phyloP scores from a whole-genome alignment of 2,113 vertebrate genomes.

The Microcebus murinus region DNA sequence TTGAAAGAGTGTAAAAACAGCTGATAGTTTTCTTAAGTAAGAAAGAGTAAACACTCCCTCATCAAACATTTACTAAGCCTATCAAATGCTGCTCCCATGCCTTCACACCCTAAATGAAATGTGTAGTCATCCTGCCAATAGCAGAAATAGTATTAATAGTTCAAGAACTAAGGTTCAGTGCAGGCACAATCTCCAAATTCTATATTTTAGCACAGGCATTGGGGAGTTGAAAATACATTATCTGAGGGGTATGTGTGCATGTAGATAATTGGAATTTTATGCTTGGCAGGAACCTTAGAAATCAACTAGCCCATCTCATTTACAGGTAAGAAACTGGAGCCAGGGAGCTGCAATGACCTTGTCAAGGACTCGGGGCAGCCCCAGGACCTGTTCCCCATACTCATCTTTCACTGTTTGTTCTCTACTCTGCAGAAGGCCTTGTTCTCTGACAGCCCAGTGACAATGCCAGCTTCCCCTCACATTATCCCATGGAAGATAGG shows the following conservation, averaged over 20 bases:
- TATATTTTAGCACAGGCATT: background rate
- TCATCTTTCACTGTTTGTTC: background rate
- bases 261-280: background rate
- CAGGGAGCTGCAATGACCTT: background rate
- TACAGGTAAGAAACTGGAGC: background rate
- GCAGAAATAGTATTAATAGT: background rate
- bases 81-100: background rate
- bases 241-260: background rate
- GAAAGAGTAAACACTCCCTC: conserved; percentile 27
- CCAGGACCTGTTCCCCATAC: background rate
- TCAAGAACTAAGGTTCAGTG: background rate
- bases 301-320: background rate
- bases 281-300: background rate
- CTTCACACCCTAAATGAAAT: background rate
- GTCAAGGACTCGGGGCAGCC: background rate
- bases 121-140: background rate
- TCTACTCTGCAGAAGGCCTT: fast-evolving
- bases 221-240: background rate
- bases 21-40: conserved; percentile 40
- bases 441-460: background rate
- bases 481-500: background rate
- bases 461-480: background rate
- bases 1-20: conserved; percentile 44
- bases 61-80: background rate
- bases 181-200: background rate